Evolutionary conservation across 2,888 invertebrate genomes (phyloP), one percentile per base, ranked within the genome.

Genomic region (Nephrotoma appendiculata): DNA sequence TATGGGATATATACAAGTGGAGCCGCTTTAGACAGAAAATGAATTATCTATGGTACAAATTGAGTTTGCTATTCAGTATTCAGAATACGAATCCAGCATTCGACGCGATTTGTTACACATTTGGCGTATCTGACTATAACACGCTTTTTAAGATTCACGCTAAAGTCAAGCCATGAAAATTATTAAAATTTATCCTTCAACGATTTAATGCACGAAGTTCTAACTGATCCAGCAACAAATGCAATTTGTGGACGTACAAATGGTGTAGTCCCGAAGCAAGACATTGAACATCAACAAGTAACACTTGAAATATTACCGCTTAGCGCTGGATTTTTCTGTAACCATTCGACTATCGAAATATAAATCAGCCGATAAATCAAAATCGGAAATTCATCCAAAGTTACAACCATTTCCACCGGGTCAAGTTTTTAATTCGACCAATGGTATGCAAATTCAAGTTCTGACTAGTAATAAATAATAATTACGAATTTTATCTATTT

Each of bases 171-270:
- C 96, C 97, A 0, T 97, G 87, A 94, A 94, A 88, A 95, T 97
- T 83, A 94, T 94, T 88, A 94, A 94, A 90, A 93, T 94, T 2
- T 91, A 90, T 91, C 91, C 0, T 92, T 90, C 87, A 89, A 89
- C 41, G 92, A 92, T 88, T 93, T 98, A 0, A 98, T 98, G 97
- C 98, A 98, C 90, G 98, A 98, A 92, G 97, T 98, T 9, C 92
- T 98, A 86, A 96, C 97, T 12, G 98, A 98, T 91, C 97, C 97
- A 90, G 95, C 96, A 48, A 95, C 97, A 93, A 98, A 98, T 98
- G 98, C 97, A 0, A 96, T 98, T 42, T 95, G 97, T 89, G 98
- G 98, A 2, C 93, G 97, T 87, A 97, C 97, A 43, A 97, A 97
- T 89, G 98, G 96, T 87, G 95, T 96, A 5, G 93, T 96, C 88